Conservation (phyloP, 2,888 invertebrate species). For the Macroteleia sp. region DNA sequence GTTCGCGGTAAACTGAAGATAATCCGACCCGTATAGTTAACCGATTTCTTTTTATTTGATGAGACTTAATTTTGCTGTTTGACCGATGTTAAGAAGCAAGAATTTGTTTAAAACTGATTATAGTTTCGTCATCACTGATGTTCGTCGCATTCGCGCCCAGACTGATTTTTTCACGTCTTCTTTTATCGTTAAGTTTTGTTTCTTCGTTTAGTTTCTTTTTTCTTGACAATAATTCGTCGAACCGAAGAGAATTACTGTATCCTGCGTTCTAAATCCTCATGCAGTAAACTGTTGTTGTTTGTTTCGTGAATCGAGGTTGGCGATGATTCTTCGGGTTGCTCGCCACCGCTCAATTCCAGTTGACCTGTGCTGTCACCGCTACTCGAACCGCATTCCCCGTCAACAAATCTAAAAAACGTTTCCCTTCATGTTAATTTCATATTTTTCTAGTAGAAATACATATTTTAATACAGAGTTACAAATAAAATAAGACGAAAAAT, state of each 20-base stretch:
- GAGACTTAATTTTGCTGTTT: neutral
- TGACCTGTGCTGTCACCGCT: conserved; percentile 82
- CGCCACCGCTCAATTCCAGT: conserved; percentile 80
- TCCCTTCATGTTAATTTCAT: too few relatives aligned
- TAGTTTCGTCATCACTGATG: conserved; percentile 26
- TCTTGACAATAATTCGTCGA: conserved; percentile 24
- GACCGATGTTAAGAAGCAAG: conserved; percentile 11
- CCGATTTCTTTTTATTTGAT: neutral
- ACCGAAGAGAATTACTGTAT: conserved; percentile 43
- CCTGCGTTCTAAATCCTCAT: conserved; percentile 85
- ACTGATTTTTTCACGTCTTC: conserved; percentile 21
- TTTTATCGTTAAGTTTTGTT: conserved; percentile 40
- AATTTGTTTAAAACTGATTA: conserved; percentile 20
- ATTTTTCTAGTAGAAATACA: too few relatives aligned
- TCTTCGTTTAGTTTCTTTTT: conserved; percentile 3
- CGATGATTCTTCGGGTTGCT: conserved; percentile 80
- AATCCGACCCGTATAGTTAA: neutral
- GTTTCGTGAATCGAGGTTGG: conserved; percentile 83
- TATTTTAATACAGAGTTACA: too few relatives aligned
- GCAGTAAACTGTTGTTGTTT: conserved; percentile 86
- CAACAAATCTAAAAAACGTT: conserved; percentile 77
- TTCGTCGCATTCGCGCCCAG: conserved; percentile 33
- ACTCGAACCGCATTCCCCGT: conserved; percentile 82
- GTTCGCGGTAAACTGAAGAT: neutral
- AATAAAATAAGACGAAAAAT: too few relatives aligned